Evolutionary conservation across 53 echinoderm and acorn worm genomes (phyloP).

Genomic region (Patiria pectinifera): DNA sequence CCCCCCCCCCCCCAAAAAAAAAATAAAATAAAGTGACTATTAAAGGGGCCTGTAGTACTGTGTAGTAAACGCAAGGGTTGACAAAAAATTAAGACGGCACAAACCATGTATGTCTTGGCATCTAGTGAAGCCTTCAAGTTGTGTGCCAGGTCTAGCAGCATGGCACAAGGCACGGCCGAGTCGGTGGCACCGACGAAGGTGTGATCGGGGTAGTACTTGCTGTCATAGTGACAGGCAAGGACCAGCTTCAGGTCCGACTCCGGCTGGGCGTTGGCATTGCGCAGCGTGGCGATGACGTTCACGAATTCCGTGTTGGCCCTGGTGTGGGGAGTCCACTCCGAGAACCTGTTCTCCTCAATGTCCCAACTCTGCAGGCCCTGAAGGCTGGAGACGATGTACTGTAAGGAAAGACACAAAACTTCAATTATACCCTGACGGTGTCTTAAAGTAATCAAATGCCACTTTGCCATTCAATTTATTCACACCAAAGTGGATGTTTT

Average conservation of each 20-base stretch:
- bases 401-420: slow-evolving; percentile 35
- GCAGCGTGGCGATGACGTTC: slow-evolving; percentile 86
- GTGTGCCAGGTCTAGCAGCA: slow-evolving; percentile 81
- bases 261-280: slow-evolving; percentile 25
- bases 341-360: slow-evolving; percentile 71
- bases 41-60: too few species aligned
- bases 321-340: slow-evolving; percentile 38
- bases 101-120: slow-evolving; percentile 51
- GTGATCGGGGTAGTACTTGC: slow-evolving; percentile 70
- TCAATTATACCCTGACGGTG: background rate
- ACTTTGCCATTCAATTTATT: too few species aligned
- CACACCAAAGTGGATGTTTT: too few species aligned
- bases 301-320: slow-evolving; percentile 68
- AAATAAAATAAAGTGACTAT: too few species aligned
- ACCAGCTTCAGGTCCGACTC: slow-evolving; percentile 82
- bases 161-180: slow-evolving; percentile 94
- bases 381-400: slow-evolving; percentile 79
- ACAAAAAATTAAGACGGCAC: background rate
- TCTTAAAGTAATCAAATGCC: too few species aligned
- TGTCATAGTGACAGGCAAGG: slow-evolving; percentile 96
- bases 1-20: too few species aligned
- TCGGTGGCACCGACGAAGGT: slow-evolving; percentile 92
- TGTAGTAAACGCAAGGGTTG: too few species aligned
- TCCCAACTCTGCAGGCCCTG: slow-evolving; percentile 74
- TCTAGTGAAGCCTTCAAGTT: slow-evolving; percentile 65